Conservation (phyloP, 1,140 invertebrate genomes). For the Drosophila mauritiana region DNA sequence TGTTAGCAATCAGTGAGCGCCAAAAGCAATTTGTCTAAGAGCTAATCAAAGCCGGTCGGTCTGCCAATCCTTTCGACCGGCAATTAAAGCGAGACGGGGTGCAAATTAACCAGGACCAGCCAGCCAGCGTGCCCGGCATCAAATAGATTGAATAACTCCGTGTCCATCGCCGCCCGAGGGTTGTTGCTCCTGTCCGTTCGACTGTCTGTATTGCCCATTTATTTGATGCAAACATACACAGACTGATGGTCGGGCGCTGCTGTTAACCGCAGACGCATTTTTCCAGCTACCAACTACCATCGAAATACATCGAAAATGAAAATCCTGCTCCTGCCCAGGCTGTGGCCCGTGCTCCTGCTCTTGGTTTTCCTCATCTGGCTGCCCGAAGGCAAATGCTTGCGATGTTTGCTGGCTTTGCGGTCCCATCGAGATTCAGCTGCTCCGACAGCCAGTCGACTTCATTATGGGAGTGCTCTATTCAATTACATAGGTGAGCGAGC, state of each 20-base stretch:
- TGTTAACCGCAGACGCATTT: slow-evolving; percentile 62
- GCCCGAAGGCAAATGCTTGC: slow-evolving; percentile 1
- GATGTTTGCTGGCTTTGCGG: slow-evolving; percentile 41
- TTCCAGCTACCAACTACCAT: slow-evolving; percentile 38
- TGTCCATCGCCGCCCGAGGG: slow-evolving; percentile 20
- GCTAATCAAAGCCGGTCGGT: slow-evolving; percentile 66
- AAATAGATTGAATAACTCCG: slow-evolving; percentile 70
- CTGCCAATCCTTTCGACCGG: slow-evolving; percentile 53
- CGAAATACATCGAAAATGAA: slow-evolving; percentile 17
- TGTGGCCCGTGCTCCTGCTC: neutral
- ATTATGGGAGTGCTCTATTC: slow-evolving; percentile 64
- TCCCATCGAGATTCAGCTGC: slow-evolving; percentile 19
- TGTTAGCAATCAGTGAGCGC: slow-evolving; percentile 62
- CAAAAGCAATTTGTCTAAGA: slow-evolving; percentile 67
- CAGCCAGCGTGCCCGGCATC: slow-evolving; percentile 23
- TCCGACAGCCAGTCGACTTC: slow-evolving; percentile 65
- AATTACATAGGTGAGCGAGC: slow-evolving; percentile 54
- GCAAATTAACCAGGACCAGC: slow-evolving; percentile 47
- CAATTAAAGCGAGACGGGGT: slow-evolving; percentile 55
- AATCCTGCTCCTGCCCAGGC: slow-evolving; percentile 1
- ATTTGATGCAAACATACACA: slow-evolving; percentile 49
- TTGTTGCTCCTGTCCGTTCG: neutral
- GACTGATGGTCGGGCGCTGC: slow-evolving; percentile 9
- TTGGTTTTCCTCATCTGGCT: neutral
- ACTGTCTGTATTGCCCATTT: slow-evolving; percentile 67